Conservation (phyloP, 64 coral and sea anemone species). For the Actinia tenebrosa region DNA sequence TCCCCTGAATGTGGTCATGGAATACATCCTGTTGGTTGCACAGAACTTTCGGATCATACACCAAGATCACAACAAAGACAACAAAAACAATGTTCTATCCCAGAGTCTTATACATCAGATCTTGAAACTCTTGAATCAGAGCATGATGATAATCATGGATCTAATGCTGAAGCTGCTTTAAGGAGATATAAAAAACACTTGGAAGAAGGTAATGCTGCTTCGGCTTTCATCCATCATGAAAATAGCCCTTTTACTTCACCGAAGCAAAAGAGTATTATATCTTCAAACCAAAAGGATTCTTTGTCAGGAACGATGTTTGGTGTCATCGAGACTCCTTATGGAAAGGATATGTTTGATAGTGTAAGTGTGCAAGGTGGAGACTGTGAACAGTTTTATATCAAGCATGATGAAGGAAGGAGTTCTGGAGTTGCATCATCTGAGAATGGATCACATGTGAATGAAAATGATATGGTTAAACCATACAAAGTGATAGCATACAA, state of each 20-base stretch:
- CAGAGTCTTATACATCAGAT: constrained; percentile 79
- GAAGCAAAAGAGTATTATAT: constrained; percentile 37
- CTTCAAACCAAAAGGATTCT: not conserved
- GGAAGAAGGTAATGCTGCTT: constrained; percentile 5
- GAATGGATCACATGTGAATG: constrained; percentile 7
- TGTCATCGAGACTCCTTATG: constrained; percentile 73
- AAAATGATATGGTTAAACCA: constrained; percentile 14
- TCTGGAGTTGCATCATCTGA: constrained; percentile 31
- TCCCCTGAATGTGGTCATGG: constrained; percentile 86
- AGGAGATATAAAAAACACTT: constrained; percentile 16
- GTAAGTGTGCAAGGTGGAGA: constrained; percentile 72
- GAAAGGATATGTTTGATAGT: constrained; percentile 81
- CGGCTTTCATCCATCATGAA: constrained; percentile 43
- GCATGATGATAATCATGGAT: constrained; percentile 13
- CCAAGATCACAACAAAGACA: constrained; percentile 34
- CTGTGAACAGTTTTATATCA: constrained; percentile 42
- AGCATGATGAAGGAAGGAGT: constrained; percentile 31
- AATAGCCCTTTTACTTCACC: constrained; percentile 55
- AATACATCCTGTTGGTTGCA: constrained; percentile 27
- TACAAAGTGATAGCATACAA: constrained; percentile 23
- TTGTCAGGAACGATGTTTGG: constrained; percentile 66
- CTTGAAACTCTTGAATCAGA: constrained; percentile 80
- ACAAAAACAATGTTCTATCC: constrained; percentile 43
- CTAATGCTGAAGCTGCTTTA: constrained; percentile 32
- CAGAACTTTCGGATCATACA: constrained; percentile 24